Evolutionary conservation across 1,140 invertebrate species (phyloP).

Genomic region (Sipha flava): DNA sequence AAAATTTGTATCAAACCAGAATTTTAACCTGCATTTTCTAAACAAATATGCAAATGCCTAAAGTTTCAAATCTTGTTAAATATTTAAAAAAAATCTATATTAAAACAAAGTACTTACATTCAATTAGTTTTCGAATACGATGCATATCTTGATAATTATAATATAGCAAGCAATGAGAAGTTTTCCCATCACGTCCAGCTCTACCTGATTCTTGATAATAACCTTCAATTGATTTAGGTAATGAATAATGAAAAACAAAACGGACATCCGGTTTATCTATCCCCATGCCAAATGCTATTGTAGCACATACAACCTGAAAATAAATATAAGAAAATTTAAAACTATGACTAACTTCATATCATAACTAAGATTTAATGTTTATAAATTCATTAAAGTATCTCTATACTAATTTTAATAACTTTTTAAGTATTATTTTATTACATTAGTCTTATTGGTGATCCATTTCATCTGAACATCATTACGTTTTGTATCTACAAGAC

Average conservation of each 20-base stretch:
- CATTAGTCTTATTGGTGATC: constrained; percentile 63
- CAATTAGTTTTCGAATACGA: constrained; percentile 64
- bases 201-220: constrained; percentile 97
- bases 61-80: no score
- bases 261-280: constrained; percentile 93
- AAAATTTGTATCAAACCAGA: no score
- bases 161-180: constrained; percentile 74
- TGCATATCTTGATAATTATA: constrained; percentile 77
- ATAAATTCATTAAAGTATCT: no score
- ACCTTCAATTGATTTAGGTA: constrained; percentile 93
- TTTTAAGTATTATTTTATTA: no score
- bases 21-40: no score
- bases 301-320: constrained; percentile 73
- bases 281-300: constrained; percentile 96
- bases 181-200: constrained; percentile 82
- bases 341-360: no score
- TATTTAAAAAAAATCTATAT: background rate
- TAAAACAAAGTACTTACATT: constrained; percentile 49
- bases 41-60: no score
- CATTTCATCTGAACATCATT: constrained; percentile 66
- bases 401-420: no score
- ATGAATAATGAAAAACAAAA: constrained; percentile 81
- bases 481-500: constrained; percentile 62
- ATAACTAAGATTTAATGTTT: no score
- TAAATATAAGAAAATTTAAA: background rate